phyloP scores from a whole-genome alignment of 2,113 vertebrate genomes.

The Barnardius zonarius region DNA sequence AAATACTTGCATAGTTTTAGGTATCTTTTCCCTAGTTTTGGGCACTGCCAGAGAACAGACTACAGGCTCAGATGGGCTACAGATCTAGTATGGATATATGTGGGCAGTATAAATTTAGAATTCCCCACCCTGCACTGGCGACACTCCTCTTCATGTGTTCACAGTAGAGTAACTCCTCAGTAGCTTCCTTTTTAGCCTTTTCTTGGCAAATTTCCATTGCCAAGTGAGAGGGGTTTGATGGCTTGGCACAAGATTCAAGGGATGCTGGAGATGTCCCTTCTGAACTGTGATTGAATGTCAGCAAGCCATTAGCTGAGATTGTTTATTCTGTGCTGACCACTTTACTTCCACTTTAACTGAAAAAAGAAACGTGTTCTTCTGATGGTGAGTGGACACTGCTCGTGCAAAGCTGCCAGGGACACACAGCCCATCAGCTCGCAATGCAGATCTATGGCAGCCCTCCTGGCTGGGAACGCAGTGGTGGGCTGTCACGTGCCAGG shows the following conservation, averaged over 20 bases:
- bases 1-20: background rate
- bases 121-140: background rate
- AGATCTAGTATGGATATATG: background rate
- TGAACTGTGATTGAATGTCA: background rate
- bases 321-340: background rate
- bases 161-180: background rate
- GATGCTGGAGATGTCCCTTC: background rate
- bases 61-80: background rate
- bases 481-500: background rate
- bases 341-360: background rate
- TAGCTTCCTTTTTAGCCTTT: background rate
- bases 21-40: background rate
- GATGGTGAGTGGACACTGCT: fast-evolving
- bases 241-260: background rate
- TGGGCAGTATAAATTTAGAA: background rate
- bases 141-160: background rate
- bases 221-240: background rate
- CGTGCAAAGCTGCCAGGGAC: fast-evolving
- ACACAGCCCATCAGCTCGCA: background rate
- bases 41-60: background rate
- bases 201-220: background rate
- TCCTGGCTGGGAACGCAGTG: background rate
- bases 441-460: background rate
- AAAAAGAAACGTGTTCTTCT: fast-evolving
- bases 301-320: background rate